Evolutionary conservation across 2,888 invertebrate species (phyloP), one percentile per base, ranked within the genome.

Genomic region (Chaitophorus viminalis): DNA sequence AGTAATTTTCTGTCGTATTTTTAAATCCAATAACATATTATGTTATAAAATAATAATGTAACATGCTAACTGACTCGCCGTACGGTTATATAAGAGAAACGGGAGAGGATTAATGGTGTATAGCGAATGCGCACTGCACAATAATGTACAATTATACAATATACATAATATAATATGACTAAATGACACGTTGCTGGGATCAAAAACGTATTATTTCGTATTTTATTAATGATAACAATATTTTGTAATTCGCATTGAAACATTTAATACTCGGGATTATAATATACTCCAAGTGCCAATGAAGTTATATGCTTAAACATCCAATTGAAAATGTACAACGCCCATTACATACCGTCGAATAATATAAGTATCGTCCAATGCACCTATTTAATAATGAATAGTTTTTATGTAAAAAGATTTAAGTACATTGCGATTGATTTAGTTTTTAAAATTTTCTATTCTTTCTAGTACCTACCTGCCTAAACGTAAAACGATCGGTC

Each of bases 1-100:
- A 36, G n/a, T 65, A 36, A 25, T 25, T 9, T 31, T 70, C 70
- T 31, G 60, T 60, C 25, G 60, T 25, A 25, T 29, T 70, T 46
- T 68, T 68, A 68, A 68, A 68, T 68, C 68, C 33, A 29, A 29
- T 46, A n/a, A n/a, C n/a, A n/a, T n/a, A n/a, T n/a, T n/a, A 77
- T 77, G 52, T 77, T 78, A 78, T 78, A 78, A 78, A 78, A 78
- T 29, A 46, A 76, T 78, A 78, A 31, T 78, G 25, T 78, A 78
- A 78, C 60, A 46, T 14, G 21, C 52, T 52, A 14, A 46, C 14
- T 1, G 46, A 46, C 46, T 46, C 6, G 25, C 25, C 25, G 60
- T 6, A 8, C 21, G 33, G 78, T 39, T 39, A 36, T 39, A 36
- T 21, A 17, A 36, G 4, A 39, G 21, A 36, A 72, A 21, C 14